phyloP scores from a whole-genome alignment of 1,140 invertebrate genomes.

The Proales similis region DNA sequence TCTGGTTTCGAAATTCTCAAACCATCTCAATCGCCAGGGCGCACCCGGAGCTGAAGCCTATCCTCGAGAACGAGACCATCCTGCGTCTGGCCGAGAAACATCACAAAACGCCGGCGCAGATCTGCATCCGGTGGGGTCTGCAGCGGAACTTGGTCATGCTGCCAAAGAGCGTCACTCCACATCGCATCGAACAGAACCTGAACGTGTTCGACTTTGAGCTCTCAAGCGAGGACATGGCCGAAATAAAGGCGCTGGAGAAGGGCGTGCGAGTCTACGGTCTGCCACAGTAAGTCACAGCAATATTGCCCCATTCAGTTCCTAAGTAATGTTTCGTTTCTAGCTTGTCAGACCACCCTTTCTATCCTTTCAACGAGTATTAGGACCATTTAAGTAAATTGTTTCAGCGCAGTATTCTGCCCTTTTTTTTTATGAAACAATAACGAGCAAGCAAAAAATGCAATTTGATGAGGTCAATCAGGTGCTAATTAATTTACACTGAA shows the following conservation, averaged over 20 bases:
- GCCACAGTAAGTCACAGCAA: too few relatives aligned
- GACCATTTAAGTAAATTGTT: too few relatives aligned
- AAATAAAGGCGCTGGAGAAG: slow-evolving; percentile 6
- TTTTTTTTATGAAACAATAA: too few relatives aligned
- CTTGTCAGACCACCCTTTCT: too few relatives aligned
- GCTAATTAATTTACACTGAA: too few relatives aligned
- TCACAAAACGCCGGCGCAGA: slow-evolving; percentile 24
- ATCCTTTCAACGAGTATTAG: too few relatives aligned
- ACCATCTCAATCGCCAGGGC: slow-evolving; percentile 5
- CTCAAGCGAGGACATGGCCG: slow-evolving; percentile 8
- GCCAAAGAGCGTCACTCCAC: slow-evolving; percentile 17
- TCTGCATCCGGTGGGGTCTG: slow-evolving; percentile 25
- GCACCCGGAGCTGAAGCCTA: not conserved
- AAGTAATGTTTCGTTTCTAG: too few relatives aligned
- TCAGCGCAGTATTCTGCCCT: too few relatives aligned
- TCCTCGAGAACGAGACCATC: slow-evolving; percentile 14
- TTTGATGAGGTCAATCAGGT: too few relatives aligned
- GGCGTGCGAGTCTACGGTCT: slow-evolving; percentile 12
- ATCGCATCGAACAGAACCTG: slow-evolving; percentile 22
- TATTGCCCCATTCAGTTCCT: too few relatives aligned
- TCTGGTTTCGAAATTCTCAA: too few relatives aligned
- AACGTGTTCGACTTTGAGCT: slow-evolving; percentile 33
- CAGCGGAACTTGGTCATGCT: slow-evolving; percentile 24
- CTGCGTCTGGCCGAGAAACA: slow-evolving; percentile 11
- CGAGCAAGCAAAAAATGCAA: too few relatives aligned